These are phyloP conservation scores for Andricus grossulariae DNA, from an alignment of 1,140 invertebrate species.

Conservation along the genomic window DNA sequence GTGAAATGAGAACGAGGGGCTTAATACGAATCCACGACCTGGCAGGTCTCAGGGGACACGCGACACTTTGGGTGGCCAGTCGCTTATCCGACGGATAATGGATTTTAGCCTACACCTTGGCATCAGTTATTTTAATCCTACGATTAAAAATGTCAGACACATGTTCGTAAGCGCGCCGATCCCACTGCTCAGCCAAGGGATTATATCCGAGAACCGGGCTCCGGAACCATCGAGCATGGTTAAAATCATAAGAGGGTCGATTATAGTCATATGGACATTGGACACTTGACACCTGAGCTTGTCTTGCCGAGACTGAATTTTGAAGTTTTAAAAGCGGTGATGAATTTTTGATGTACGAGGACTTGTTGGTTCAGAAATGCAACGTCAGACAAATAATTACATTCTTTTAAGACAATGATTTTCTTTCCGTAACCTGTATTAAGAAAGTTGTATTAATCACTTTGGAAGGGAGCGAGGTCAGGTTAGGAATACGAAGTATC, in stretches of 20 bases:
- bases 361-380: too few species aligned
- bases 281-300: constrained; percentile 27
- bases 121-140: constrained; percentile 74
- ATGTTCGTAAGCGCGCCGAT: constrained; percentile 68
- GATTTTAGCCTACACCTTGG: constrained; percentile 67
- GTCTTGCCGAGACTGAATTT: background rate
- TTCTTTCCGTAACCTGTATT: background rate
- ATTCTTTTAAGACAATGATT: background rate
- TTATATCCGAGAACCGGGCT: constrained; percentile 57
- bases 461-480: background rate
- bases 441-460: background rate
- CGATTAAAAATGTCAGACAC: constrained; percentile 76
- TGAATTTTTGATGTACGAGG: too few species aligned
- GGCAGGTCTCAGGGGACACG: constrained; percentile 61
- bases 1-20: constrained; percentile 53
- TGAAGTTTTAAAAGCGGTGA: background rate
- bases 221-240: constrained; percentile 55
- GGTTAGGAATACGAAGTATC: background rate
- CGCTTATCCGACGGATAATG: constrained; percentile 67
- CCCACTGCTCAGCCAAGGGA: constrained; percentile 53
- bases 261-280: background rate
- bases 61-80: constrained; percentile 71
- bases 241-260: constrained; percentile 40
- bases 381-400: background rate
- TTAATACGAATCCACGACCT: constrained; percentile 54